Evolutionary conservation across 2,888 invertebrate species (phyloP), one percentile per base, ranked within the genome.

Genomic region (Thereva unica): DNA sequence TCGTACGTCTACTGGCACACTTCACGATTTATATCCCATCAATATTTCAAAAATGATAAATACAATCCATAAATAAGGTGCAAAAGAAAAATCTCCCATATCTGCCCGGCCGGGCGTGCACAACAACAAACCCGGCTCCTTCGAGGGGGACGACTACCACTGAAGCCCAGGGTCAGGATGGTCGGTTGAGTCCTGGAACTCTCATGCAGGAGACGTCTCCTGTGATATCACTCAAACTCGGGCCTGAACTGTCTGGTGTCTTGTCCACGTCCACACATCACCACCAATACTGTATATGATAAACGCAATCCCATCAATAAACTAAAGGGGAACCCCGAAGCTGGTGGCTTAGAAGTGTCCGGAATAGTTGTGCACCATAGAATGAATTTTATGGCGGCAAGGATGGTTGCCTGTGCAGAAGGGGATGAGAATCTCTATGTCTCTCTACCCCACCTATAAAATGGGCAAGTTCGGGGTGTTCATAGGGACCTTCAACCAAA

Each of bases 41-140:
- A 73, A 73, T 73, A 71, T 73, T 72, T 73, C 72, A 73, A 73
- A 73, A 72, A 73, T 73, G 73, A 73, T 73, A 73, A 73, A 73
- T 73, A 73, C 71, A 73, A 72, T 73, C 73, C 72, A 73, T 73
- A 73, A 73, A 73, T 73, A 73, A 73, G 73, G 73, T 72, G 73
- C 72, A 71, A 71, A 72, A 71, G 59, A 67, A 69, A 69, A 67
- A 69, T 69, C 66, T 67, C 64, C 56, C 65, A 67, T 69, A 68
- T 68, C 66, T 68, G 50, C 57, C 54, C 9, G 38, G 45, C 52
- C 49, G 52, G 41, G 49, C 61, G 41, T 45, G 53, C 65, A 37
- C 56, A 59, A 59, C 23, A 23, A 59, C 59, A 59, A 59, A 45
- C 45, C 47, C 49, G 45, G 59, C 40, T 59, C 49, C 38, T 59